These are phyloP conservation scores for Sapajus apella DNA, from an alignment of 2,113 vertebrate species.

Conservation along the genomic window DNA sequence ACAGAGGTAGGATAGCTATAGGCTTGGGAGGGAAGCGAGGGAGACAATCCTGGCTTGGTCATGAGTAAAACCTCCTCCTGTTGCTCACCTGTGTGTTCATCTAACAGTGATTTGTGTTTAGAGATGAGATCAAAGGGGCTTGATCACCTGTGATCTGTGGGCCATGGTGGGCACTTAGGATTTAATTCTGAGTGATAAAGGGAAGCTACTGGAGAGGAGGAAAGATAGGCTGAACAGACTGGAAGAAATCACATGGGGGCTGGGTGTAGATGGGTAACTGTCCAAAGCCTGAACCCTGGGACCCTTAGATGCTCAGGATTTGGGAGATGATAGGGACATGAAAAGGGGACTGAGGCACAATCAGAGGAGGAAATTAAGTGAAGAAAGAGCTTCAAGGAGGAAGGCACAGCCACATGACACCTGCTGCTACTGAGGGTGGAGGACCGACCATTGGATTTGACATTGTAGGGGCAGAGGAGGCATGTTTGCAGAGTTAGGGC, in stretches of 20 bases:
- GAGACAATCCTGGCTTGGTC: background rate
- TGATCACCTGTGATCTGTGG: background rate
- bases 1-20: background rate
- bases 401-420: background rate
- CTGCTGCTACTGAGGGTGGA: background rate
- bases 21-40: background rate
- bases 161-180: background rate
- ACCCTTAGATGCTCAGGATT: background rate
- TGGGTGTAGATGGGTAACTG: accelerated
- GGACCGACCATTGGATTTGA: background rate
- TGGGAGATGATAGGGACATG: background rate
- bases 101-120: background rate
- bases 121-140: background rate
- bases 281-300: background rate
- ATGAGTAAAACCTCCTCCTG: accelerated
- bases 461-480: no score
- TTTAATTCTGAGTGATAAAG: background rate
- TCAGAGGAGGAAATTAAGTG: background rate
- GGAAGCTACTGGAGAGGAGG: background rate
- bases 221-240: background rate
- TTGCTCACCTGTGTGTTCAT: no score
- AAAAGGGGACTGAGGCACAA: background rate
- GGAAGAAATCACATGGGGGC: background rate
- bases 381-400: background rate
- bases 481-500: background rate